These are phyloP conservation scores for Erythrolamprus reginae DNA, from an alignment of 2,113 vertebrate species.

Conservation along the genomic window DNA sequence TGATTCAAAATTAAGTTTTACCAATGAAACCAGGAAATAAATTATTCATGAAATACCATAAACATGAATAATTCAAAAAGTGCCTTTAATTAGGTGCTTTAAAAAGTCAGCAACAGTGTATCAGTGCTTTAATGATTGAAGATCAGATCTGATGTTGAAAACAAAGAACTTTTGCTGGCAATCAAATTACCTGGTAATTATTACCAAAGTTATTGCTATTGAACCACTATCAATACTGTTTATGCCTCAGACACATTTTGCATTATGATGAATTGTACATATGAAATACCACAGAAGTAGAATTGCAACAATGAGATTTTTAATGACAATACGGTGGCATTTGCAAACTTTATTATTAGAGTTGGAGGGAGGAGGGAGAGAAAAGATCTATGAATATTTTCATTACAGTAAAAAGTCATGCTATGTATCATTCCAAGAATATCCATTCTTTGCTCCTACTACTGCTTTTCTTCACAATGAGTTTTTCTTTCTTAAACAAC, in stretches of 20 bases:
- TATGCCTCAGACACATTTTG: constrained; percentile 23
- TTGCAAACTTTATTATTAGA: constrained; percentile 2
- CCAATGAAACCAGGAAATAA: constrained; percentile 46
- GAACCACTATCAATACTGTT: constrained; percentile 47
- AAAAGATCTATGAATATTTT: constrained; percentile 36
- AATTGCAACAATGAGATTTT: constrained; percentile 38
- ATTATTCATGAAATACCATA: constrained; percentile 49
- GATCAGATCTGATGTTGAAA: constrained; percentile 38
- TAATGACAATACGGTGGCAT: constrained; percentile 43
- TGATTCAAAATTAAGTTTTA: constrained; percentile 51
- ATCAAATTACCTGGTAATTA: constrained; percentile 54
- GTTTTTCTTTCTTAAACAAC: neutral
- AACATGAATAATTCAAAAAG: constrained; percentile 49
- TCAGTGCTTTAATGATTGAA: constrained; percentile 39
- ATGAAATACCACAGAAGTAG: constrained; percentile 38
- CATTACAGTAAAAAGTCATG: neutral
- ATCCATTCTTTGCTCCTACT: neutral
- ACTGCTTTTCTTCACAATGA: neutral
- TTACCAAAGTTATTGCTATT: constrained; percentile 31
- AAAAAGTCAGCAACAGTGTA: constrained; percentile 27
- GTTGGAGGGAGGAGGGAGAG: constrained; percentile 11
- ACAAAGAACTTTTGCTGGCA: constrained; percentile 44
- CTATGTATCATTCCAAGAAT: neutral
- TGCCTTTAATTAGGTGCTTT: constrained; percentile 44
- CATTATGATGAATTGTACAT: constrained; percentile 31